Evolutionary conservation across 2,797 vertebrate species (phyloP).

Genomic region (Muscicapa striata): DNA sequence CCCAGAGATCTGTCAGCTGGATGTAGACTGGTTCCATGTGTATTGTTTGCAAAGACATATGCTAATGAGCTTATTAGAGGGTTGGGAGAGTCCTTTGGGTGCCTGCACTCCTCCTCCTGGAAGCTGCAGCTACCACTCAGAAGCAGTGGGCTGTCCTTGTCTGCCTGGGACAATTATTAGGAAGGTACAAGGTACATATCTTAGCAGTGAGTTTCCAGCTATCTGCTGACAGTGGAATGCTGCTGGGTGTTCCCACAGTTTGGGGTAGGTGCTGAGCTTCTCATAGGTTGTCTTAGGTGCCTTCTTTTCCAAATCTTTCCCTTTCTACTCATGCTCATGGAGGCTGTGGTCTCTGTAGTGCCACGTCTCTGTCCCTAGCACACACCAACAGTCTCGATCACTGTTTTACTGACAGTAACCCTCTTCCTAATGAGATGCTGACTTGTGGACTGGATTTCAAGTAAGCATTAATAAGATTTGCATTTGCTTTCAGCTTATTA

Average conservation of each 20-base stretch:
- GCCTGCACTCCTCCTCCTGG: background rate
- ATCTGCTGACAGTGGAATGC: background rate
- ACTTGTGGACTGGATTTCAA: background rate
- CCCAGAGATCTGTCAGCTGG: background rate
- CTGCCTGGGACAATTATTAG: background rate
- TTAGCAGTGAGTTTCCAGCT: background rate
- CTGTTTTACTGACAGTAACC: background rate
- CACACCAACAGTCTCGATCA: background rate
- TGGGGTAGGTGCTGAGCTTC: background rate
- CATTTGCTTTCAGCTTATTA: background rate
- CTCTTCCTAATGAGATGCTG: background rate
- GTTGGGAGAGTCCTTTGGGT: background rate
- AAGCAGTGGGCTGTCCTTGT: background rate
- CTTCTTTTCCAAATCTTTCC: background rate
- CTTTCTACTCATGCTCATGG: background rate
- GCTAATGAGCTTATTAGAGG: conserved; percentile 4
- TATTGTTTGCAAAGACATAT: background rate
- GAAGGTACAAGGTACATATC: background rate
- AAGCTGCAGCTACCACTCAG: background rate
- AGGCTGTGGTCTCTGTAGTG: background rate
- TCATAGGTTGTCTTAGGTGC: background rate
- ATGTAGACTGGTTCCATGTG: background rate
- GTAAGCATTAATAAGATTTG: background rate
- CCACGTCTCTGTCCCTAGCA: background rate
- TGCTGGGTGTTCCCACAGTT: background rate